Evolutionary conservation across 2,888 invertebrate genomes (phyloP), one percentile per base, ranked within the genome.

Genomic region (Timema cristinae): DNA sequence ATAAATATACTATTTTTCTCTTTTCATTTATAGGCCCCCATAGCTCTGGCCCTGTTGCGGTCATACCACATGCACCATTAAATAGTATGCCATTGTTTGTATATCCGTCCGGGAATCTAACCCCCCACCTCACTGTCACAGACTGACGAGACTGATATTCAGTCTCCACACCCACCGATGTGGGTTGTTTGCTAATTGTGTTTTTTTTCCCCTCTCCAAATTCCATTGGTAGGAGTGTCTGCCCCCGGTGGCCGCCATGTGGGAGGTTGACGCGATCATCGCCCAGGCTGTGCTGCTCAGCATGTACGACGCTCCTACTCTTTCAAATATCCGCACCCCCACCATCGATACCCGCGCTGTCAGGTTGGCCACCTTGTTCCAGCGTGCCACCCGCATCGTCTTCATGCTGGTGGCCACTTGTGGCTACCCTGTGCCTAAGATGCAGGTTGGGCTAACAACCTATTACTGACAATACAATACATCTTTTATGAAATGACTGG

Each of bases 201-300:
- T 9, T 2, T 15, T 9, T 15, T 32, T 32, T 32, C 32, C 32
- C 32, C 32, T 32, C 32, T 32, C 32, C 32, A 32, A 32, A 32
- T 32, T 32, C 32, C 32, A 32, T 32, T 32, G 32, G 32, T 11
- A 71, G 71, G 71, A 71, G 54, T 15, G 56, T 8, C 47, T n/a
- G 16, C 5, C 50, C 10, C 50, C 16, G 7, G 9, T 49, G n/a
- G 11, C 67, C 13, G 67, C 48, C 47, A 50, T 15, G 4, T 71
- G 71, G 71, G 71, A 71, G 54, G 15, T 68, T 11, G 71, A 71
- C 10, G 61, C 61, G 10, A 32, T 71, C 10, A 11, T 68, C 32
- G 50, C 50, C 7, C 51, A 56, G n/a, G 67, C 71, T 6, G 68
- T 71, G 15, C 16, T 67, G 16, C 51, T 71, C 50, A 11, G n/a